Evolutionary conservation across 2,113 vertebrate species (phyloP), one percentile per base, ranked within the genome.

Genomic region (Tapirus terrestris): DNA sequence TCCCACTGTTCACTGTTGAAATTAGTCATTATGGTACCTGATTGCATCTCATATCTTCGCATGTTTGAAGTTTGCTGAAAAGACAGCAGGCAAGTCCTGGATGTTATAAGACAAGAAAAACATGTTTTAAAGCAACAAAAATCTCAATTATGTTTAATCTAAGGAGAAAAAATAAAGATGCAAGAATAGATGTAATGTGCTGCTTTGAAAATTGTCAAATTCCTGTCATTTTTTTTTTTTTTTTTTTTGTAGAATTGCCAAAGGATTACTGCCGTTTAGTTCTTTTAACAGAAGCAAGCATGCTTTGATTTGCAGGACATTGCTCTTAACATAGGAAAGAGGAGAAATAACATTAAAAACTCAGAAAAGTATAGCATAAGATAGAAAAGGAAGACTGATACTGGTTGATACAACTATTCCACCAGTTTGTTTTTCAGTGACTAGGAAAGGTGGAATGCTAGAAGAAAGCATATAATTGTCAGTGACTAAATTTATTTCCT

Each of bases 1-100:
- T 95, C 90, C 76, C 39, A 82, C 25, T 56, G 70, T 94, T 96
- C 89, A 94, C 85, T 95, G 96, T 97, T 96, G 98, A 95, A 98
- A 91, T 96, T 92, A 97, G 83, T 96, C 96, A 75, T 96, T 97
- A 85, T 85, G 65, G 61, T 82, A 89, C 83, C 60, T 70, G 87
- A 96, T 93, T 36, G 1, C 45, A 95, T 96, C 53, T 97, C 86
- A 83, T 48, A 68, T 89, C 60, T 93, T 75, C 94, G 83, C 48
- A 85, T 76, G 56, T 90, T 92, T 97, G 68, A 98, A 91, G n/a
- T 53, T 97, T 95, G 65, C 65, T 82, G 87, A 96, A 97, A 96
- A 96, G 79, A 93, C n/a, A 96, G 75, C 60, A 84, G 75, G 39
- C 45, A 95, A 96, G 72, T 81, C 27, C 51, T 97, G 80, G 53